Conservation (phyloP, 2,888 invertebrate genomes). For the Polylopha cassiicola region DNA sequence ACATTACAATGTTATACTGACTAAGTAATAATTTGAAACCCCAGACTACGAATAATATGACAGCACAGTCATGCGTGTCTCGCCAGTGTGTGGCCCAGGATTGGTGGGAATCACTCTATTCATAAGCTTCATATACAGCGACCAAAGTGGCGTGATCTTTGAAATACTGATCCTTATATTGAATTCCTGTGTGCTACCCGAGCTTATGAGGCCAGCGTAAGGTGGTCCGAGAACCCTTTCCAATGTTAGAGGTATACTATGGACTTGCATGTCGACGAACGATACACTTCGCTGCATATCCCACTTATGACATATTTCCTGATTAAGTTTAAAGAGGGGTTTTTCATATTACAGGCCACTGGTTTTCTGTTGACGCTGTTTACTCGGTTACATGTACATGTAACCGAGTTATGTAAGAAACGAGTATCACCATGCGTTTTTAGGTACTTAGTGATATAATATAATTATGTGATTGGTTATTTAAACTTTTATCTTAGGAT, state of each 20-base stretch:
- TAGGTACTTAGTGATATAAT: too few relatives aligned
- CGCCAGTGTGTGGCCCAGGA: too few relatives aligned
- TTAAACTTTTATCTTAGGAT: too few relatives aligned
- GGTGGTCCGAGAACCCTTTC: conserved; percentile 41
- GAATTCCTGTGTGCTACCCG: background rate
- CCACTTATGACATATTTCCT: conserved; percentile 12
- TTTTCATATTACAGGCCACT: too few relatives aligned
- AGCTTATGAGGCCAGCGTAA: conserved; percentile 36
- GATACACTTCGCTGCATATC: conserved; percentile 11
- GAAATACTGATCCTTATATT: conserved; percentile 14
- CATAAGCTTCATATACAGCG: conserved; percentile 25
- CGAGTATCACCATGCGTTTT: too few relatives aligned
- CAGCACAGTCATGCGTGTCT: too few relatives aligned
- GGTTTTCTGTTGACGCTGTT: background rate
- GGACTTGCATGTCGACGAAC: conserved; percentile 7
- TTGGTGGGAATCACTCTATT: conserved; percentile 9
- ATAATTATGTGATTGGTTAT: too few relatives aligned
- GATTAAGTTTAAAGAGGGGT: conserved; percentile 5
- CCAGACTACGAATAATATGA: too few relatives aligned
- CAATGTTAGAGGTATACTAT: conserved; percentile 28
- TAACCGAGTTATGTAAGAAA: too few relatives aligned
- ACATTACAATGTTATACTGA: too few relatives aligned
- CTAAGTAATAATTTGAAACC: too few relatives aligned
- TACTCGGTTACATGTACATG: too few relatives aligned
- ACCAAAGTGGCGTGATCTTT: conserved; percentile 35